Evolutionary conservation across 2,888 invertebrate species (phyloP).

Genomic region (Himalopsyche kuldschensis): DNA sequence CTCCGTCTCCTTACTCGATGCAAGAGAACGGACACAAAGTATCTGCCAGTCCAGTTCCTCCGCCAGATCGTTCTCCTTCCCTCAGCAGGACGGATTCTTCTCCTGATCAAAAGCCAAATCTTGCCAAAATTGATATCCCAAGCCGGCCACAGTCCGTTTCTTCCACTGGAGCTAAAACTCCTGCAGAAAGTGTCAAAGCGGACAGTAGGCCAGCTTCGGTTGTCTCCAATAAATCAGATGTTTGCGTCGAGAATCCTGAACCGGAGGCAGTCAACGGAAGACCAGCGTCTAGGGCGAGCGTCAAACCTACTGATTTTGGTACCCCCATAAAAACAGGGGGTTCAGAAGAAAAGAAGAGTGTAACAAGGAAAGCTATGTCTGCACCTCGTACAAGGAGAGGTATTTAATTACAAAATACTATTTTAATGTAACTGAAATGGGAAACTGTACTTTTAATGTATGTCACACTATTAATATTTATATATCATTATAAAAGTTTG

Average conservation of each 20-base stretch:
- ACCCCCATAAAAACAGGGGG: constrained; percentile 44
- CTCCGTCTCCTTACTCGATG: constrained; percentile 17
- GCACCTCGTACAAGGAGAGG: constrained; percentile 56
- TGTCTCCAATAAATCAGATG: constrained; percentile 30
- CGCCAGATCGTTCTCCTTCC: constrained; percentile 56
- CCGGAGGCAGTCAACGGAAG: constrained; percentile 23
- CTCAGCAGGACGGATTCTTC: constrained; percentile 57
- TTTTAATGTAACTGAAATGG: constrained; percentile 4
- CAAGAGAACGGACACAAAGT: constrained; percentile 34
- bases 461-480: no score
- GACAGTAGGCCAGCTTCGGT: constrained; percentile 39
- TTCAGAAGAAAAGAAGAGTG: constrained; percentile 26
- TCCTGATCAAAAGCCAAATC: constrained; percentile 31
- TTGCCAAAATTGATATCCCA: constrained; percentile 19
- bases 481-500: no score
- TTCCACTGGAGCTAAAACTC: constrained; percentile 40
- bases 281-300: constrained; percentile 42
- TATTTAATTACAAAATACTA: constrained; percentile 41
- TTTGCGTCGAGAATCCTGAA: constrained; percentile 29
- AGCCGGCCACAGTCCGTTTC: constrained; percentile 29
- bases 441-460: no score
- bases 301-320: constrained; percentile 53
- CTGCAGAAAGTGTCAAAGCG: constrained; percentile 51
- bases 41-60: constrained; percentile 43
- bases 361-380: constrained; percentile 50